Conservation (phyloP, 2,113 vertebrate species). For the Lucifuga dentata region DNA sequence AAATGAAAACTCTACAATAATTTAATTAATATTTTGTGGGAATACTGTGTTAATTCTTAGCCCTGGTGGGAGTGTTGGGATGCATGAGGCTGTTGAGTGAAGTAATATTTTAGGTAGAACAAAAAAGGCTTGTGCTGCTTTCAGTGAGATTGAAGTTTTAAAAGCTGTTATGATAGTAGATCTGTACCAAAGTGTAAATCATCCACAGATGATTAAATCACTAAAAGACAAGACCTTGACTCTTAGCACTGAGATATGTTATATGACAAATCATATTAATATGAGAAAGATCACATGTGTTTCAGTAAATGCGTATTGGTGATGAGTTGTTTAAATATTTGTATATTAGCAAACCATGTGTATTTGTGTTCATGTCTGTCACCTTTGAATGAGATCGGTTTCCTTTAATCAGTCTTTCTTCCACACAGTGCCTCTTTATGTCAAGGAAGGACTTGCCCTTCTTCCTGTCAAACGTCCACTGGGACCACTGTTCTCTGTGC, state of each 20-base stretch:
- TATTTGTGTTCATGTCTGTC: slow-evolving; percentile 37
- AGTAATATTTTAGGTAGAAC: slow-evolving; percentile 55
- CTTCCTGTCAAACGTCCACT: slow-evolving; percentile 45
- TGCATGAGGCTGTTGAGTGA: slow-evolving; percentile 57
- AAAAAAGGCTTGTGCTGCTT: slow-evolving; percentile 41
- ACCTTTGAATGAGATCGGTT: slow-evolving; percentile 18
- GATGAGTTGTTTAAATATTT: slow-evolving; percentile 17
- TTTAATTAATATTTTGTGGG: slow-evolving; percentile 95
- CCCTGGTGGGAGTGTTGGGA: slow-evolving; percentile 60
- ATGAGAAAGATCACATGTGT: neutral
- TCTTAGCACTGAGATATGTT: slow-evolving; percentile 51
- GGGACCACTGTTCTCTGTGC: slow-evolving; percentile 60
- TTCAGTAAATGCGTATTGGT: neutral
- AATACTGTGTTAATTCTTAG: slow-evolving; percentile 88
- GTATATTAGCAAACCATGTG: slow-evolving; percentile 5
- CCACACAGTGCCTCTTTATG: slow-evolving; percentile 68
- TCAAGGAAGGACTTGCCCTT: slow-evolving; percentile 62
- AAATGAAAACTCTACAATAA: slow-evolving; percentile 90
- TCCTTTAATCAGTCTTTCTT: slow-evolving; percentile 41
- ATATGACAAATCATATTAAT: slow-evolving; percentile 62
- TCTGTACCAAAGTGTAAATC: slow-evolving; percentile 55
- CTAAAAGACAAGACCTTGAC: slow-evolving; percentile 67
- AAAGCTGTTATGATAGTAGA: slow-evolving; percentile 51
- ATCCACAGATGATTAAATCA: slow-evolving; percentile 61
- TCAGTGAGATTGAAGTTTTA: slow-evolving; percentile 67